Evolutionary conservation across 1,140 invertebrate genomes (phyloP), one percentile per base, ranked within the genome.

Genomic region (Thaumetopoea pityocampa): DNA sequence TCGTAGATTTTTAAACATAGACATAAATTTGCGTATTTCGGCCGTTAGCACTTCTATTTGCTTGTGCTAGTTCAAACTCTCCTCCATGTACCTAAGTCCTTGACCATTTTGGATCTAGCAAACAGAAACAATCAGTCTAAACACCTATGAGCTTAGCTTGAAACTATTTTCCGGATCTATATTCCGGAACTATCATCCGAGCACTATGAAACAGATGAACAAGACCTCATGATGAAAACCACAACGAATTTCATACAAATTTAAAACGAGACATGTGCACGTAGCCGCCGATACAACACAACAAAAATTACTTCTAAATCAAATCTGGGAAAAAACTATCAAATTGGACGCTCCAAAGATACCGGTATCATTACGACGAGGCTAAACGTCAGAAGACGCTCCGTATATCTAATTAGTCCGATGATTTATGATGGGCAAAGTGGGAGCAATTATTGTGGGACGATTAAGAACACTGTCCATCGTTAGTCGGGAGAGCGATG

Each of bases 391-490:
- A 45, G 36, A 41, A 40, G 49, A 43, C 29, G 37, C 36, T 42
- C 32, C 40, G 44, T 60, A 45, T 59, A 63, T 63, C 63, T 69
- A 72, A 69, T 72, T 66, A 69, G 51, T 32, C 37, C 26, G 42
- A 56, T 67, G 66, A 69, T 72, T 72, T 72, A 72, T 67, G 38
- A 56, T 44, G 43, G 52, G 35, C 38, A 42, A 54, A 63, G 51
- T 62, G 57, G 51, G 45, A 43, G 54, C 54, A 62, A 67, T 70
- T 67, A 66, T 54, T 44, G 33, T 35, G 26, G 36, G 53, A 15
- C 44, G 45, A 64, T 67, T 69, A 67, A 64, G 46, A 65, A 45
- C 47, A 47, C 43, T 48, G 37, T 38, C 35, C 44, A 37, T 51
- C 48, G 48, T 54, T 61, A 54, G 43, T 19, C 18, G 7, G 7